A percentile compares a stretch with the other conserved stretches of the same genome.
phyloP scores from a whole-genome alignment of 2,113 vertebrate species.

The Notiomystis cincta region DNA sequence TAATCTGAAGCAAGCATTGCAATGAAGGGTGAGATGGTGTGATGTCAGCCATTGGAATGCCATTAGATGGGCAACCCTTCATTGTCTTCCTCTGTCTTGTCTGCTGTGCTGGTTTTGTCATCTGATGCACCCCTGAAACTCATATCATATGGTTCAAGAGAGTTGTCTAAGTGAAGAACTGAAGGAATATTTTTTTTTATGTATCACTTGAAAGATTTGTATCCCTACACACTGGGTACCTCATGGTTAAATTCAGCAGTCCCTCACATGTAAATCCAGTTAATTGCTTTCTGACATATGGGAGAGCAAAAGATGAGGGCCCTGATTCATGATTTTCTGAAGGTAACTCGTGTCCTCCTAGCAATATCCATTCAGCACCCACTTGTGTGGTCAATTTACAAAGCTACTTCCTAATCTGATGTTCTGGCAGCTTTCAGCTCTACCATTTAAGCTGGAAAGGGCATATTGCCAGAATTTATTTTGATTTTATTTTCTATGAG shows the following conservation, averaged over 20 bases:
- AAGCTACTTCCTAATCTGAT: not conserved
- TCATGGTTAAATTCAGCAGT: not conserved
- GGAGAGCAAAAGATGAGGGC: not conserved
- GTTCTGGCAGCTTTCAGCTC: not conserved
- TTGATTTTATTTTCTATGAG: not conserved
- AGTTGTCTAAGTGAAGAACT: conserved; percentile 84
- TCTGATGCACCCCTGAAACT: conserved; percentile 69
- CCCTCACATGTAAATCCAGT: not conserved
- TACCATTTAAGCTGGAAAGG: not conserved
- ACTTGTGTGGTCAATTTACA: not conserved
- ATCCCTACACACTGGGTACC: not conserved
- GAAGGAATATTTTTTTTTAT: conserved; percentile 3
- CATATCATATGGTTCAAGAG: conserved; percentile 63
- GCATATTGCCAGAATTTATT: not conserved
- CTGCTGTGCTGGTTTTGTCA: conserved; percentile 64
- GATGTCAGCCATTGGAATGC: conserved; percentile 65
- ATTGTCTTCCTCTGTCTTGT: not conserved
- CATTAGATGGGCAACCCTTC: not conserved
- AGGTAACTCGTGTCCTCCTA: not conserved
- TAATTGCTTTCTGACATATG: not conserved
- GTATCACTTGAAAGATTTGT: not conserved
- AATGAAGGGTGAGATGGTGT: not conserved
- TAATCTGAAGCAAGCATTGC: not conserved
- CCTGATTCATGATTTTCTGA: not conserved
- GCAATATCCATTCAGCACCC: not conserved